Evolutionary conservation across 2,888 invertebrate species (phyloP).

Genomic region (Torymus texanus): DNA sequence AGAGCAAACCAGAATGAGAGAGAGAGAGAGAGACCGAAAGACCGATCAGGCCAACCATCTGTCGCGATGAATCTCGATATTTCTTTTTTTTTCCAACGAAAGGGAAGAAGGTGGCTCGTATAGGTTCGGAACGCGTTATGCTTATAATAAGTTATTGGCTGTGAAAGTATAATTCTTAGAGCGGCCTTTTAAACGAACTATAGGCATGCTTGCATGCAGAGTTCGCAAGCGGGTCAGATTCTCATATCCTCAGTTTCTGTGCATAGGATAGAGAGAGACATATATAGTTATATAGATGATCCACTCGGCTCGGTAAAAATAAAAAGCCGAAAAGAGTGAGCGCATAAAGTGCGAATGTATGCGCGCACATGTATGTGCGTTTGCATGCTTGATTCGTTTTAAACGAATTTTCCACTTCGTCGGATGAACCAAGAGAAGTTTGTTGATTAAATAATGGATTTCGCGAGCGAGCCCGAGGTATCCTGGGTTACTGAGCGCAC

Average conservation of each 20-base stretch:
- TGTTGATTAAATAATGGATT: slow-evolving; percentile 48
- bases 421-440: slow-evolving; percentile 9
- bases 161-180: too few species aligned
- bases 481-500: not conserved
- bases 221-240: too few species aligned
- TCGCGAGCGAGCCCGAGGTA: not conserved
- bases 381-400: slow-evolving; percentile 40
- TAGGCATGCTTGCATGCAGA: too few species aligned
- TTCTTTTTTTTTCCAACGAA: slow-evolving; percentile 54
- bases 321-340: not conserved
- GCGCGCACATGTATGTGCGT: not conserved
- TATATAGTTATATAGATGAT: not conserved
- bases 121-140: too few species aligned
- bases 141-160: too few species aligned
- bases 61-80: slow-evolving; percentile 64
- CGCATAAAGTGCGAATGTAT: too few species aligned
- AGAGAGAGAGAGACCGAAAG: not conserved
- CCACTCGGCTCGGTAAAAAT: not conserved
- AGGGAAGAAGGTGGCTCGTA: too few species aligned
- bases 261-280: too few species aligned
- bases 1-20: slow-evolving; percentile 3
- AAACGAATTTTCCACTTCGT: slow-evolving; percentile 39
- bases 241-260: too few species aligned
- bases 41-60: slow-evolving; percentile 63
- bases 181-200: too few species aligned